Conservation (phyloP, 1,140 invertebrate genomes). For the Drosophila bocqueti region DNA sequence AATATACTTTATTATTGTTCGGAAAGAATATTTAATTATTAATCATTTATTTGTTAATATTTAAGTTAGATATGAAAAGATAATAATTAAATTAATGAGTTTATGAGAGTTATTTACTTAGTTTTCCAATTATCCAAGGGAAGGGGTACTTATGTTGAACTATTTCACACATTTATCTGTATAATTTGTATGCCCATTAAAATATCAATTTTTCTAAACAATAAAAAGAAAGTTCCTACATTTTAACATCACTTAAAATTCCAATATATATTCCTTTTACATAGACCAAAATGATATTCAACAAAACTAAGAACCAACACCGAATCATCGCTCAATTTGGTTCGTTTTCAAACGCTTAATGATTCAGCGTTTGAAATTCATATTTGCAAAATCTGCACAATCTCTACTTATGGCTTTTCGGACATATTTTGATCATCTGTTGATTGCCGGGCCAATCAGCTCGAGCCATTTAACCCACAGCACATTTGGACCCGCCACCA, state of each 20-base stretch:
- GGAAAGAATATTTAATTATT: too few relatives aligned
- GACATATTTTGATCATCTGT: slow-evolving; percentile 36
- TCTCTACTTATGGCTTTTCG: slow-evolving; percentile 25
- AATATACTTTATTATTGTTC: too few relatives aligned
- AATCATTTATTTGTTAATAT: too few relatives aligned
- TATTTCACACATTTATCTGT: too few relatives aligned
- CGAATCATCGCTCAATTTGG: slow-evolving; percentile 6
- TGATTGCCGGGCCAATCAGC: slow-evolving; percentile 45
- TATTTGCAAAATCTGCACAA: slow-evolving; percentile 20
- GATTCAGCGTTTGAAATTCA: slow-evolving; percentile 13
- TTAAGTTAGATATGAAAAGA: too few relatives aligned
- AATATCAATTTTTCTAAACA: background rate
- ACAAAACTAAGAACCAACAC: background rate
- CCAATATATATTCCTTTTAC: background rate
- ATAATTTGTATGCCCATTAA: too few relatives aligned
- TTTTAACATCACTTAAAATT: background rate
- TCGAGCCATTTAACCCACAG: slow-evolving; percentile 25
- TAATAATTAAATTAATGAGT: too few relatives aligned
- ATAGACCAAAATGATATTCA: background rate
- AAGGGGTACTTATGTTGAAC: too few relatives aligned
- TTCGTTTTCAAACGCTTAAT: background rate
- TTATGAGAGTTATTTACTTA: too few relatives aligned
- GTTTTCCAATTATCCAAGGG: too few relatives aligned
- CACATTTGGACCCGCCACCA: slow-evolving; percentile 35
- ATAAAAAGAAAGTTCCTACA: too few relatives aligned